Percentiles rank a stretch among this genome's conserved stretches.
phyloP scores from a whole-genome alignment of 2,797 vertebrate genomes.

The Sebastes flavidus region DNA sequence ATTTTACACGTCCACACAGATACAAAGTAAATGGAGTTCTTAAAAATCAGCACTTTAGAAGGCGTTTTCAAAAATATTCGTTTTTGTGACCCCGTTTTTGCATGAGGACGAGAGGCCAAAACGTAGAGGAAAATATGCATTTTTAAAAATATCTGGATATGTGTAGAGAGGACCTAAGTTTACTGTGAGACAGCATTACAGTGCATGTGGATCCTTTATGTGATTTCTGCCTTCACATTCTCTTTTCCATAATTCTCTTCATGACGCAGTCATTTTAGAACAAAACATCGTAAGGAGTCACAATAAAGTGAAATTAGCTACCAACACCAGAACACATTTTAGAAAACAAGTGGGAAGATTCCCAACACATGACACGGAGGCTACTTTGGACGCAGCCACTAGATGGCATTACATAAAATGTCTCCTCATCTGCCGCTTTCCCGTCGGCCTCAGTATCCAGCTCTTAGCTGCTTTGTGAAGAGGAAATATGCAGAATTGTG shows the following conservation, averaged over 20 bases:
- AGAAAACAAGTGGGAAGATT: background rate
- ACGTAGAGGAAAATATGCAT: too few relatives aligned
- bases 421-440: background rate
- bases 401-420: constrained; percentile 18
- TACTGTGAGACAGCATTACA: background rate
- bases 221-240: background rate
- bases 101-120: too few relatives aligned
- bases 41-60: too few relatives aligned
- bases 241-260: background rate
- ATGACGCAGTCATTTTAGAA: background rate
- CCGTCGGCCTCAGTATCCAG: background rate
- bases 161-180: too few relatives aligned
- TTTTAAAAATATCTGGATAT: too few relatives aligned
- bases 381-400: background rate
- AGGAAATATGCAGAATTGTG: constrained; percentile 29
- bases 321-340: too few relatives aligned
- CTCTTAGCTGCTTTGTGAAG: constrained; percentile 18
- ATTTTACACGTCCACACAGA: too few relatives aligned
- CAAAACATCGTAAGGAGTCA: background rate
- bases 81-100: too few relatives aligned
- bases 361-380: background rate
- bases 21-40: too few relatives aligned
- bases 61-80: too few relatives aligned
- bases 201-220: background rate
- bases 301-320: background rate